Evolutionary conservation across 2,888 invertebrate species (phyloP).

Genomic region (Cheilosia vulpina): DNA sequence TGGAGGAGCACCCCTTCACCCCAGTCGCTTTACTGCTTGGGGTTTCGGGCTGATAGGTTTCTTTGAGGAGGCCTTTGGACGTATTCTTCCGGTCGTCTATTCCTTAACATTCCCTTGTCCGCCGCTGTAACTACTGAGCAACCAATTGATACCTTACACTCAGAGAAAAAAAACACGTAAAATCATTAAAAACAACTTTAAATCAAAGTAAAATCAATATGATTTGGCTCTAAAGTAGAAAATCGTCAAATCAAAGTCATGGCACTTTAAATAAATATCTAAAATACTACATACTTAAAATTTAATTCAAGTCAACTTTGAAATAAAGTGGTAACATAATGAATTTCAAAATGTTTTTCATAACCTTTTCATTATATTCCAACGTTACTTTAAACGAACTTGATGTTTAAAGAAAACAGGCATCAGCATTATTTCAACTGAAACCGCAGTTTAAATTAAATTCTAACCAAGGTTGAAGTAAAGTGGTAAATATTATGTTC

Average conservation of each 20-base stretch:
- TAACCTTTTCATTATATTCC: neutral
- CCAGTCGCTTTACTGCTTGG: too few relatives aligned
- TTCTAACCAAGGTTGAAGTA: neutral
- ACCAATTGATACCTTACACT: too few relatives aligned
- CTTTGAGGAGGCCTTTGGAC: too few relatives aligned
- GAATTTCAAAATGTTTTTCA: neutral
- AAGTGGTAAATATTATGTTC: neutral
- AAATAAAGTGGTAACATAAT: neutral
- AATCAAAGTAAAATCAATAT: neutral
- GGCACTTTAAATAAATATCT: neutral
- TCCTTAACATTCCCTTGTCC: too few relatives aligned
- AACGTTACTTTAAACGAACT: neutral
- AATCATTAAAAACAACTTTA: neutral
- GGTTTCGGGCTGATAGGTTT: too few relatives aligned
- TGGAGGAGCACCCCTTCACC: too few relatives aligned
- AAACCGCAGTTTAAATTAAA: too few relatives aligned
- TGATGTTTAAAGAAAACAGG: too few relatives aligned
- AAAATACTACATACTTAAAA: neutral
- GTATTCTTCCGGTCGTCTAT: too few relatives aligned
- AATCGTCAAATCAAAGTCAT: neutral
- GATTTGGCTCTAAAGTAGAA: neutral
- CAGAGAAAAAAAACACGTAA: neutral
- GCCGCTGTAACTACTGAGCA: too few relatives aligned
- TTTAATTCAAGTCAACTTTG: conserved; percentile 1
- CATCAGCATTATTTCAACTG: too few relatives aligned